Evolutionary conservation across 1,140 invertebrate species (phyloP).

Genomic region (Euwallacea similis): DNA sequence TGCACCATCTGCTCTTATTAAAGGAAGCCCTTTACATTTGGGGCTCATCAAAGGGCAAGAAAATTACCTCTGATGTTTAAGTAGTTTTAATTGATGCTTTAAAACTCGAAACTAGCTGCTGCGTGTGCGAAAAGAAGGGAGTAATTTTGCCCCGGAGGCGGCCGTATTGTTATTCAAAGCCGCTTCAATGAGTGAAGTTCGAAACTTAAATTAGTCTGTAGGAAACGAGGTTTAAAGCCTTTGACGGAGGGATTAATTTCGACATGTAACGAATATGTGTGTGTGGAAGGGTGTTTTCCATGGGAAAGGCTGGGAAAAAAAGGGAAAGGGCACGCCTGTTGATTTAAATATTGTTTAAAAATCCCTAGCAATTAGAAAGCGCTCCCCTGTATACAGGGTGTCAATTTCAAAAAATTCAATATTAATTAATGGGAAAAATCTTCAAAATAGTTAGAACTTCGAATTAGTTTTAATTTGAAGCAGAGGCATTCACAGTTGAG

Average conservation of each 20-base stretch:
- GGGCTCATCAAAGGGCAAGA: neutral
- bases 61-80: conserved; percentile 17
- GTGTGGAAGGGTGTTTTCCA: neutral
- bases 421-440: no score
- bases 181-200: conserved; percentile 11
- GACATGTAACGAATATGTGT: conserved; percentile 19
- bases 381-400: no score
- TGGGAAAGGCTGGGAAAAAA: no score
- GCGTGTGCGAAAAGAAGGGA: conserved; percentile 11
- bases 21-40: neutral
- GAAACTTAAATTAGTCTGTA: conserved; percentile 21
- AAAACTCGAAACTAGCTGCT: conserved; percentile 6
- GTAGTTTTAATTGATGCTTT: conserved; percentile 18
- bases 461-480: no score
- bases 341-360: no score
- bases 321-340: no score
- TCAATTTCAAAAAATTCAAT: no score
- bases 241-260: conserved; percentile 15
- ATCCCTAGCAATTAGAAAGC: no score
- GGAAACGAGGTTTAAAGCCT: conserved; percentile 17
- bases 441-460: no score
- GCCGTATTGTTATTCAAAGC: conserved; percentile 25
- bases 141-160: conserved; percentile 17
- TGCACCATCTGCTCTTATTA: neutral
- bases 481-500: no score